These are phyloP conservation scores for Megaptera novaeangliae DNA, from an alignment of 2,113 vertebrate species.

Conservation along the genomic window DNA sequence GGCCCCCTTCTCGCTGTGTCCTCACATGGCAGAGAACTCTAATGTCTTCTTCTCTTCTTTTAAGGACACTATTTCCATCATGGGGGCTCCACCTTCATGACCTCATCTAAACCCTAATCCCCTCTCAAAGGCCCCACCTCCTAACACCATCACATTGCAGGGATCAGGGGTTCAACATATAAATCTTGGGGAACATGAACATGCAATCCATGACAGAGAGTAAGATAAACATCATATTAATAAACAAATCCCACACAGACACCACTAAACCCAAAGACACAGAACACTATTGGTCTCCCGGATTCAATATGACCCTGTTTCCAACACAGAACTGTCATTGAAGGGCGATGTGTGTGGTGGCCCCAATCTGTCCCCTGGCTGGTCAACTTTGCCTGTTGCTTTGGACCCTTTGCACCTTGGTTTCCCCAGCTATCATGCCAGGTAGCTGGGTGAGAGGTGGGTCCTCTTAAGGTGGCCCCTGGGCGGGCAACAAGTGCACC, in stretches of 20 bases:
- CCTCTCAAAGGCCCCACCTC: neutral
- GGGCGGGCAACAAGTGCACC: neutral
- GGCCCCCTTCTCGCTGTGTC: neutral
- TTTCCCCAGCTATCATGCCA: neutral
- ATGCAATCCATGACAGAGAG: neutral
- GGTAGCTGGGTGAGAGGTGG: neutral
- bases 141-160: neutral
- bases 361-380: neutral
- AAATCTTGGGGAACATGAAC: neutral
- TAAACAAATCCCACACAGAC: neutral
- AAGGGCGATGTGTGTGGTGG: fast-evolving
- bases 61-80: neutral
- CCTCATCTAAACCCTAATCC: neutral
- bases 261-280: neutral
- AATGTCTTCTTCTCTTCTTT: neutral
- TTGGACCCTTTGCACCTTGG: neutral
- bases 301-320: neutral
- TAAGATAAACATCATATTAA: neutral
- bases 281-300: fast-evolving
- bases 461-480: neutral
- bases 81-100: neutral
- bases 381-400: neutral
- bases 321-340: fast-evolving
- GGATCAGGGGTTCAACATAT: neutral
- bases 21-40: neutral